A percentile compares a stretch with the other conserved stretches of the same genome.
Conservation (phyloP, 2,113 vertebrate genomes). For the Columba janthina region DNA sequence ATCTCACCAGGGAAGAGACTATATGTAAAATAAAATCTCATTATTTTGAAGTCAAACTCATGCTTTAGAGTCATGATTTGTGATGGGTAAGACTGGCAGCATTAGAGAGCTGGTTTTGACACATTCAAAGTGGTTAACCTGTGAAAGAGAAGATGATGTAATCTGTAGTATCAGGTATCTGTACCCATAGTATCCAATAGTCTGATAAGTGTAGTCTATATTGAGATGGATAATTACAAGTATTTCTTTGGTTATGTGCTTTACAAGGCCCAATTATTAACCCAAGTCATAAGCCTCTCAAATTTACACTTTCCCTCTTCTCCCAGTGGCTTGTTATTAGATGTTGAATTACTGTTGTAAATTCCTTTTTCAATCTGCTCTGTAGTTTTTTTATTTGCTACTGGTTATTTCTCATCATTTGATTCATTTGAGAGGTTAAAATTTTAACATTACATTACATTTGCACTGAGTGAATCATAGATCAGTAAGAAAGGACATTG, state of each 20-base stretch:
- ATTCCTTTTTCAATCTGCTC: background rate
- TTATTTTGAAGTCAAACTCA: background rate
- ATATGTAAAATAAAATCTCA: background rate
- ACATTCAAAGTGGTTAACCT: background rate
- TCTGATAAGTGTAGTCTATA: background rate
- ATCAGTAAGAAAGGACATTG: background rate
- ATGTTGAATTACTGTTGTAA: background rate
- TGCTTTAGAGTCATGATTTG: background rate
- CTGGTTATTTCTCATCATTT: background rate
- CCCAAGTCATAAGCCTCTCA: background rate
- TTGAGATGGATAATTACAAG: background rate
- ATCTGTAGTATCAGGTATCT: background rate
- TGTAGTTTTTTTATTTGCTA: background rate
- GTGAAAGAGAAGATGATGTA: background rate
- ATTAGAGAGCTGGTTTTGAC: background rate
- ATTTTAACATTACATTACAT: accelerated
- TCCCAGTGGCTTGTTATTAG: background rate
- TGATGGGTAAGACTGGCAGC: background rate
- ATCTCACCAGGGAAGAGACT: background rate
- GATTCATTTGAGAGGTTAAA: background rate
- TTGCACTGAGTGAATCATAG: background rate
- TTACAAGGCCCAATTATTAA: background rate
- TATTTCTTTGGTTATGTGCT: background rate
- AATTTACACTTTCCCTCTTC: background rate
- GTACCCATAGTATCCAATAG: too few species aligned